These are phyloP conservation scores for Peromyscus aztecus DNA, from an alignment of 2,797 vertebrate species.

Conservation along the genomic window DNA sequence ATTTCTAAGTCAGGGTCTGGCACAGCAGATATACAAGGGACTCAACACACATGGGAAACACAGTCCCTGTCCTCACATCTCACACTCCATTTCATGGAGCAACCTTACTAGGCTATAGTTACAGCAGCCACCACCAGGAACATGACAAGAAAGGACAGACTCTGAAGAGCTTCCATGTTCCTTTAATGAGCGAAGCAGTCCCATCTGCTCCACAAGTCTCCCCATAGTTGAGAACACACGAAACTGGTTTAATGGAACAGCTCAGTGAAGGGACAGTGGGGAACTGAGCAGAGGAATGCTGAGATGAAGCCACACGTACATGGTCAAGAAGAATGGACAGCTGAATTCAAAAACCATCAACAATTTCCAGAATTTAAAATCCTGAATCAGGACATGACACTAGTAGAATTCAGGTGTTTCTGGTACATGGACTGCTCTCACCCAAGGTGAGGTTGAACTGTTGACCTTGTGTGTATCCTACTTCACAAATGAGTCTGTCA, in stretches of 20 bases:
- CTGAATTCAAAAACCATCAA: no score
- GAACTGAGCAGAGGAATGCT: rapidly evolving
- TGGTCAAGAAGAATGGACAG: no score
- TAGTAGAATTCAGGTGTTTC: no score
- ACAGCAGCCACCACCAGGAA: not conserved
- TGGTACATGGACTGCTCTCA: no score
- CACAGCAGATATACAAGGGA: not conserved
- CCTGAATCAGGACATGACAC: no score
- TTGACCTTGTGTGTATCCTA: no score
- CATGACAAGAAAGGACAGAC: not conserved
- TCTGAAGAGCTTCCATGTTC: not conserved
- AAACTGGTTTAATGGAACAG: not conserved
- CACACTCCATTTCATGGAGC: not conserved
- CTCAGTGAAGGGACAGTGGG: not conserved
- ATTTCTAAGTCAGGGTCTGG: not conserved
- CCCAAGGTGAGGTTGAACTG: no score
- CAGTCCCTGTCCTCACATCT: no score
- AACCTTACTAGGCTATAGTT: not conserved
- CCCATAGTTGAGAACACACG: not conserved
- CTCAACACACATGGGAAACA: not conserved
- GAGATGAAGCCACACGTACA: no score
- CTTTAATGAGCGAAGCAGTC: not conserved
- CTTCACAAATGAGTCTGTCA: no score
- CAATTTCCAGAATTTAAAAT: no score
- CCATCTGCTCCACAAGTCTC: not conserved